Evolutionary conservation across 1,140 invertebrate genomes (phyloP), one percentile per base, ranked within the genome.

Genomic region (Drosophila grimshawi): DNA sequence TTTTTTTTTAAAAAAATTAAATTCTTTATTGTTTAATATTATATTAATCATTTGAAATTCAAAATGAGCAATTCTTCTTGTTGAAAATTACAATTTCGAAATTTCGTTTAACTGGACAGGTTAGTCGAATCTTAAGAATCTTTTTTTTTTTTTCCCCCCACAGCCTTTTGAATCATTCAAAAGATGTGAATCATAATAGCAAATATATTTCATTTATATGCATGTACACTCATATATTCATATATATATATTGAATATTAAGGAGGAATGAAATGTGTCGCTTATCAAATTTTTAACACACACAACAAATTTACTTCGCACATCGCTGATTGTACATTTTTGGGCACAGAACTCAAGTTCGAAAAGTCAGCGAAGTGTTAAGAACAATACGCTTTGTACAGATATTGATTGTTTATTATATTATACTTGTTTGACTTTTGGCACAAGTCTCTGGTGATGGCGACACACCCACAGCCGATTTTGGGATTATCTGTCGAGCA

Each of bases 401-500:
- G 62, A 53, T 46, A 62, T 19, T 57, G 45, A 76, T 71, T 81
- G 70, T 86, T 81, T 76, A 78, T 72, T 52, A 64, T 51, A 73
- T 61, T 72, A 67, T 78, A 81, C 80, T 80, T 80, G 80, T 55
- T 62, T 73, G 64, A 59, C 79, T 75, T 78, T 70, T 59, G 72
- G 75, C 46, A 63, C 53, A 72, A 37, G 53, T 37, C 57, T 10
- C 30, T 11, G 10, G 4, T 41, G 41, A 27, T 43, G 46, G 19
- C 49, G 67, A 82, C 82, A 88, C 79, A 82, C 78, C 82, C 82
- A 86, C 63, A 73, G 51, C 8, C 35, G 59, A 30, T 67, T 52
- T 71, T 61, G 53, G 65, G 76, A 69, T 88, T 76, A 80, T 82
- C 83, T 35, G 43, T 10, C 45, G 46, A 64, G 43, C 43, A 48